Percentiles rank a stretch among this genome's conserved stretches.
phyloP scores from a whole-genome alignment of 2,797 vertebrate genomes.

The Arrhamphus sclerolepis region DNA sequence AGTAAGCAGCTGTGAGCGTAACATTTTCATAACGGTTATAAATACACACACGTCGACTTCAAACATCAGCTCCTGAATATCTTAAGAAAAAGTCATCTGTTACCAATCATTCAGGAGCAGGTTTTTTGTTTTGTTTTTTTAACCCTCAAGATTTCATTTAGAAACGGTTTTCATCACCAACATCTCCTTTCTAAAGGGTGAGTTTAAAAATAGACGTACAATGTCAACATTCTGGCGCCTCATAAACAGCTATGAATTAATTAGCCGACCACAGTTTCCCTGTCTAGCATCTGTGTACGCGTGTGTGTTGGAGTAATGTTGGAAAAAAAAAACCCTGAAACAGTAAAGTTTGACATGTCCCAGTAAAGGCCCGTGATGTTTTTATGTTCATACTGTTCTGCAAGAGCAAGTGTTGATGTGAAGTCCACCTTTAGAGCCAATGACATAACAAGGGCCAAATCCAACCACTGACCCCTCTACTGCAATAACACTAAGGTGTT shows the following conservation, averaged over 20 bases:
- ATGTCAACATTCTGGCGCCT: conserved; percentile 58
- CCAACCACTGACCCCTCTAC: conserved; percentile 12
- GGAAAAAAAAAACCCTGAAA: background rate
- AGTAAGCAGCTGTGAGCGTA: too few species aligned
- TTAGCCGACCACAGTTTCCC: conserved; percentile 51
- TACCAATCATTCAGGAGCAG: conserved; percentile 3
- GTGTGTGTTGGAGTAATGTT: background rate
- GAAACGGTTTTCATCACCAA: conserved; percentile 19
- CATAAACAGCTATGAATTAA: conserved; percentile 57
- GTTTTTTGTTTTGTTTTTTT: background rate
- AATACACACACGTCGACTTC: background rate
- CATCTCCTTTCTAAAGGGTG: conserved; percentile 21
- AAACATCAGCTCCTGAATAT: background rate
- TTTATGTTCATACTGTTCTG: conserved; percentile 10
- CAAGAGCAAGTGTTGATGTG: conserved; percentile 17
- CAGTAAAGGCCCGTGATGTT: background rate
- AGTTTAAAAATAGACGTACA: conserved; percentile 56
- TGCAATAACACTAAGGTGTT: conserved; percentile 28
- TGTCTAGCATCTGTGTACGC: background rate
- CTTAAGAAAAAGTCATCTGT: background rate
- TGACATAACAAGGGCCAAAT: conserved; percentile 13
- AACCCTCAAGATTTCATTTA: background rate
- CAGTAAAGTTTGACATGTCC: background rate
- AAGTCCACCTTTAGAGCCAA: conserved; percentile 7
- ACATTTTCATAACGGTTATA: too few species aligned